Evolutionary conservation across 2,113 vertebrate species (phyloP).

Genomic region (Gavia stellata): DNA sequence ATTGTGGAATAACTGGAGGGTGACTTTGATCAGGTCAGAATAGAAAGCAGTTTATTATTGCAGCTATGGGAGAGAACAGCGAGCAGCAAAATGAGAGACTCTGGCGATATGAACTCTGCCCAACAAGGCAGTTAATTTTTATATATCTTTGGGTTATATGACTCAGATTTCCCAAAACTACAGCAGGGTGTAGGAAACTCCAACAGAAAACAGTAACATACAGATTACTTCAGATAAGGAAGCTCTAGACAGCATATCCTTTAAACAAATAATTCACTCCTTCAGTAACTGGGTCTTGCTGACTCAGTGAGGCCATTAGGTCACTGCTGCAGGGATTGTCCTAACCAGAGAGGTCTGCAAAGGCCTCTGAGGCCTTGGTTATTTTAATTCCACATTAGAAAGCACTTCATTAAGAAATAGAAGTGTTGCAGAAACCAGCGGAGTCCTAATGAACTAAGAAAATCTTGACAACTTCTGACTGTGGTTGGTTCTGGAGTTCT

Average conservation of each 20-base stretch:
- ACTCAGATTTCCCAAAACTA: background rate
- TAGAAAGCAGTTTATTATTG: background rate
- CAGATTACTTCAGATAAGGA: background rate
- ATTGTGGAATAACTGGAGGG: background rate
- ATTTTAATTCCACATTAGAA: background rate
- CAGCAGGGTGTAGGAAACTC: background rate
- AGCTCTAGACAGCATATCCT: background rate
- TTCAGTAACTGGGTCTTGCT: background rate
- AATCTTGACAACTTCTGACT: background rate
- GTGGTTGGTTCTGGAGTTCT: background rate
- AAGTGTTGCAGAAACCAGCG: background rate
- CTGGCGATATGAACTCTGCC: background rate
- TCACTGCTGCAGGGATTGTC: background rate
- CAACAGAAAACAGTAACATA: background rate
- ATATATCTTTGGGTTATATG: fast-evolving
- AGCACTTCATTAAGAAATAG: background rate
- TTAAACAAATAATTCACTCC: background rate
- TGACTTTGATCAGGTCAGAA: background rate
- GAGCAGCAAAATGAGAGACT: background rate
- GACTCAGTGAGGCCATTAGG: background rate
- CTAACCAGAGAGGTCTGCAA: background rate
- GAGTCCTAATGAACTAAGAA: background rate
- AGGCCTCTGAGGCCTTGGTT: background rate
- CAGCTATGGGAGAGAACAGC: background rate
- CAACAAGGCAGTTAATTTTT: background rate